Evolutionary conservation across 2,888 invertebrate species (phyloP).

Genomic region (Meandrusa payeni): DNA sequence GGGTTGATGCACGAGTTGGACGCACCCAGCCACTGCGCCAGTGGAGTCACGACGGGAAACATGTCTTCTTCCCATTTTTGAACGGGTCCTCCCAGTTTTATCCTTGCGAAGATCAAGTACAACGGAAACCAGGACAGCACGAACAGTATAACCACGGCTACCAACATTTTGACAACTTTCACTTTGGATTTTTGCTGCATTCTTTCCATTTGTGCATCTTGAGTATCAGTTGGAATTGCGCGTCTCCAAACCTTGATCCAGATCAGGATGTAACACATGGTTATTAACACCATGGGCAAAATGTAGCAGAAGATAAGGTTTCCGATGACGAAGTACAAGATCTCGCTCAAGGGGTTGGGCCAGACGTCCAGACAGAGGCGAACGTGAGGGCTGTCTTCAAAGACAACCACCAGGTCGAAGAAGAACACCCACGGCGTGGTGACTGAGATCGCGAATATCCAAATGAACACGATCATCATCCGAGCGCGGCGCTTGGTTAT

Average conservation of each 20-base stretch:
- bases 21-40: slow-evolving; percentile 95
- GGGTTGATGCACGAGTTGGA: slow-evolving; percentile 98
- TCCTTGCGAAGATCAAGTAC: slow-evolving; percentile 92
- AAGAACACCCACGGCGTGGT: slow-evolving; percentile 95
- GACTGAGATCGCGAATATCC: slow-evolving; percentile 91
- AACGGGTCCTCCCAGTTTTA: slow-evolving; percentile 89
- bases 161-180: slow-evolving; percentile 96
- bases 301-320: slow-evolving; percentile 95
- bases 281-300: slow-evolving; percentile 93
- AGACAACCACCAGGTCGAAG: slow-evolving; percentile 89
- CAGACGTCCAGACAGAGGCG: slow-evolving; percentile 91
- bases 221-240: slow-evolving; percentile 94
- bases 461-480: slow-evolving; percentile 93
- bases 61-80: slow-evolving; percentile 90
- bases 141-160: slow-evolving; percentile 95
- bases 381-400: slow-evolving; percentile 87
- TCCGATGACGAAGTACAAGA: slow-evolving; percentile 92
- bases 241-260: slow-evolving; percentile 95
- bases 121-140: slow-evolving; percentile 96
- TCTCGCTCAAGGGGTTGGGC: slow-evolving; percentile 91
- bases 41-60: slow-evolving; percentile 89
- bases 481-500: slow-evolving; percentile 94
- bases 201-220: slow-evolving; percentile 94
- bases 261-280: slow-evolving; percentile 94
- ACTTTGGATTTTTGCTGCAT: slow-evolving; percentile 97